Percentiles rank a stretch among this genome's conserved stretches.
Evolutionary conservation across 1,140 invertebrate species (phyloP).

Genomic region (Xylocopa sonorina): DNA sequence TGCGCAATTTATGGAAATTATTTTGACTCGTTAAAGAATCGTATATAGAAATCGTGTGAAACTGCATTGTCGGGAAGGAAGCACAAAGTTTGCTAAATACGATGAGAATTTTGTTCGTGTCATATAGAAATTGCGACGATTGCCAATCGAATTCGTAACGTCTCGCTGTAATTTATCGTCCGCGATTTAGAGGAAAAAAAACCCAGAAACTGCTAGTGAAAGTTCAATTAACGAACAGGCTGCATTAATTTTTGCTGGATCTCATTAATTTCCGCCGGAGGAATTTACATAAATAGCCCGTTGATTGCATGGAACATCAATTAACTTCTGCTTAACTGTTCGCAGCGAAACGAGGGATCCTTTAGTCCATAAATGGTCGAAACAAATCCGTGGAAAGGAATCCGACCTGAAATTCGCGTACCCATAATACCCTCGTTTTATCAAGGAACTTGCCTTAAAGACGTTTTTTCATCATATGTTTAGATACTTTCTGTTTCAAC

Average conservation of each 20-base stretch:
- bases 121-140: background rate
- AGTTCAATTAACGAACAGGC: background rate
- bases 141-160: too few relatives aligned
- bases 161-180: background rate
- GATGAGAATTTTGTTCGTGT: background rate
- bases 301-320: background rate
- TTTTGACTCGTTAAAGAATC: background rate
- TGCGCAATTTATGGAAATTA: background rate
- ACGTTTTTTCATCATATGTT: too few relatives aligned
- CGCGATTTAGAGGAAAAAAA: too few relatives aligned
- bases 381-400: background rate
- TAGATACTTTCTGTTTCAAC: background rate
- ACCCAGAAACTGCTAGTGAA: too few relatives aligned
- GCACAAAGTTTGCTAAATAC: background rate
- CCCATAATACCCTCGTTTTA: background rate
- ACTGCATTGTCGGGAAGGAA: background rate
- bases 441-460: background rate
- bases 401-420: background rate
- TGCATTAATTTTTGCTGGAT: background rate
- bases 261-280: background rate
- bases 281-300: too few relatives aligned
- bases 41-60: background rate
- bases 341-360: fast-evolving
- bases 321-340: background rate
- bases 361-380: background rate